Conservation (phyloP, 2,888 invertebrate genomes). For the Leptopilina myrica region DNA sequence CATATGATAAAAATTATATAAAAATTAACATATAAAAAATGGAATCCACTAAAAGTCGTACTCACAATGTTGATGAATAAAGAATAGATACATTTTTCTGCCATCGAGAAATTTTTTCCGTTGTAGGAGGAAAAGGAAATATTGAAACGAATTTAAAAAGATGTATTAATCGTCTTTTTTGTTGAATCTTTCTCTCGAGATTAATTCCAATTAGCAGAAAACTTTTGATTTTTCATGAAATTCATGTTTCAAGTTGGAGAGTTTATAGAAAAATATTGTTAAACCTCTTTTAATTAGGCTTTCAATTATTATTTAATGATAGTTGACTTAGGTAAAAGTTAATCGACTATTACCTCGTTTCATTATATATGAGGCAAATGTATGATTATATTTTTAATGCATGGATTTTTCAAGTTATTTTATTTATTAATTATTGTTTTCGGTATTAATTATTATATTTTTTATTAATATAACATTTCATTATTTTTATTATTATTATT, state of each 20-base stretch:
- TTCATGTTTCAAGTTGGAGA: background rate
- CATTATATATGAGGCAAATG: constrained; percentile 10
- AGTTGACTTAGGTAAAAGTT: constrained; percentile 14
- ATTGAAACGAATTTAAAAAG: background rate
- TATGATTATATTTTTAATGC: too few species aligned
- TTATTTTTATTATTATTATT: too few species aligned
- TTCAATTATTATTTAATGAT: constrained; percentile 23
- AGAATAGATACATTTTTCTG: too few species aligned
- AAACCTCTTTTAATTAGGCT: constrained; percentile 9
- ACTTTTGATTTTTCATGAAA: background rate
- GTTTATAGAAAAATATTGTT: constrained; percentile 13
- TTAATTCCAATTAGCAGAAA: background rate
- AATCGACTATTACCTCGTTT: background rate
- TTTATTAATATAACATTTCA: too few species aligned
- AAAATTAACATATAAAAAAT: too few species aligned
- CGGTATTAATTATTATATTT: too few species aligned
- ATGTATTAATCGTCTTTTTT: background rate
- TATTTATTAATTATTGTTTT: too few species aligned
- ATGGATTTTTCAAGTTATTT: too few species aligned
- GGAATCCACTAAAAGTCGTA: too few species aligned
- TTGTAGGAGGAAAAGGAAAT: background rate
- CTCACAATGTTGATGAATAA: too few species aligned
- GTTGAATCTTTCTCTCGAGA: background rate
- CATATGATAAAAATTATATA: too few species aligned
- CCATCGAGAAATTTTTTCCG: too few species aligned